Evolutionary conservation across 2,888 invertebrate genomes (phyloP), one percentile per base, ranked within the genome.

Genomic region (Heliconius erato): DNA sequence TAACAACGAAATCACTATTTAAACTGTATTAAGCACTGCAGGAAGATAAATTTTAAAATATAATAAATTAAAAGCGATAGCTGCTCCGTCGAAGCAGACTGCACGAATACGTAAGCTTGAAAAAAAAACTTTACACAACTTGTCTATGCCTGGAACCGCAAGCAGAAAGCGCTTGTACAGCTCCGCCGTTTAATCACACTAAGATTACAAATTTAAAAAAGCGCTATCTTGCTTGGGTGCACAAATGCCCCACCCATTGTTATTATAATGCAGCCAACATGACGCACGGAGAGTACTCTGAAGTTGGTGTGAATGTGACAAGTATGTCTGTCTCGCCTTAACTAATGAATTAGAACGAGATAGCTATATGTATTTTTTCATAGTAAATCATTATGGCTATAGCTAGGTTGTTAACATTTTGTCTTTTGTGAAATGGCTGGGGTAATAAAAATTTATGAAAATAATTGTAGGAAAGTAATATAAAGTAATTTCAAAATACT

Each of bases 251-350:
- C 93, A 88, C 93, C 94, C 92, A 95, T 95, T 95, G 95, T 95
- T 95, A 94, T 95, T 94, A 93, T 93, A 95, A 93, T 94, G 94
- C 93, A 92, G 94, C 95, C 95, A 95, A 95, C 95, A 94, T 95
- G 91, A 94, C 94, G 93, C 91, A 92, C 90, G 85, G 82, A 91
- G 89, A 90, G 88, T 89, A 91, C 86, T 88, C 90, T 92, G 95
- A 95, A 95, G 92, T 89, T 92, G 88, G 91, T 19, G 84, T 89
- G 85, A 88, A 83, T 87, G 85, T 88, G 81, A 84, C 88, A 88
- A 80, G 85, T 84, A 81, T 85, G 59, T 83, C 82, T 83, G 59
- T 89, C 88, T 90, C 92, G 85, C 87, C 91, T 87, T 86, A 84
- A 80, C 87, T 59, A 84, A 83, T 80, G 80, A 78, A 65, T 79